Base-by-base conservation (phyloP, 1,140 invertebrate species). In the Psix sp. region DNA sequence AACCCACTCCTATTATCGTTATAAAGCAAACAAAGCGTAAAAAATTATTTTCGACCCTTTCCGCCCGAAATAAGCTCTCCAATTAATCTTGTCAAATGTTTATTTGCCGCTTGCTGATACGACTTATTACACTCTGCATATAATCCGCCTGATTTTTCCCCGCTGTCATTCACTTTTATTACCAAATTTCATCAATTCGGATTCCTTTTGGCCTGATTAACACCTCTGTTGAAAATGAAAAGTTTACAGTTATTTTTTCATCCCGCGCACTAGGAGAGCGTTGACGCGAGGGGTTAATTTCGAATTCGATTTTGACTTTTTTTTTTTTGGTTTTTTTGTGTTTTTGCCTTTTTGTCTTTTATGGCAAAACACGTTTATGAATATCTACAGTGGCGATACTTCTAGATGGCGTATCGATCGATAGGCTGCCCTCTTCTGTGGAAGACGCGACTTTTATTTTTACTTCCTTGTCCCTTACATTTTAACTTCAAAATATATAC, bases 331-430 rank as follows among this genome's bases (percentile, higher is more conserved):
- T 35, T 39, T 38, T 38, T 1, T 21, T 21, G 9, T 13, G 16
- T 2, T 17, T 31, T 17, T 33, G 17, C 43, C 36, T 9, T 17
- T 14, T 21, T 21, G 18, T 33, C 51, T 56, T 62, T 31, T 26
- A 51, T 36, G 42, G 36, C 14, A 60, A 33, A 63, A 39, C 71
- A 36, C 65, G 68, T 79, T 81, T 79, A 80, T 79, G 70, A 71
- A 77, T 79, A 74, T 77, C 72, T 71, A 65, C 76, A 75, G 78
- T 67, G 51, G 52, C 51, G 40, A 74, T 62, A 43, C 70, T 65
- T 70, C 54, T 60, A 62, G 67, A 63, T 57, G 43, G 52, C 46
- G 46, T 73, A 73, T 73, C 60, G 59, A 73, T 73, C 54, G 68
- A 72, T 65, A 73, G 21, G 54, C 39, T 59, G 26, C 36, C 52